Evolutionary conservation across 2,888 invertebrate species (phyloP).

Genomic region (Tanypteryx hageni): DNA sequence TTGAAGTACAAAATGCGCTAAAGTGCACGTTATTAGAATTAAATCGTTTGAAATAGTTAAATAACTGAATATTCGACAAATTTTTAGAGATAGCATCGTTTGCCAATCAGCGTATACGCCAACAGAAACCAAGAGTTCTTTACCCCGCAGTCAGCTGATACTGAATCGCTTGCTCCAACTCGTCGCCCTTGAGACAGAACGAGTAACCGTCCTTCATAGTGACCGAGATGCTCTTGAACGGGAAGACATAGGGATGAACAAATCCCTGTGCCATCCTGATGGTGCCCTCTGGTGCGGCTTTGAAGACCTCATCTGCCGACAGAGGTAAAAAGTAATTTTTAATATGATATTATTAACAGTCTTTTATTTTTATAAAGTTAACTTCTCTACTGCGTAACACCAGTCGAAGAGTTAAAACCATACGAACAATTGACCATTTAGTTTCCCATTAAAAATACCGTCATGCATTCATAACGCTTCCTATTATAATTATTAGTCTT

Average conservation of each 20-base stretch:
- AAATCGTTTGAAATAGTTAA: too few species aligned
- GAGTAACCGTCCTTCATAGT: slow-evolving; percentile 50
- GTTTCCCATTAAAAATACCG: not conserved
- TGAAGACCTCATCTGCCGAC: slow-evolving; percentile 9
- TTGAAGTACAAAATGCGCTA: too few species aligned
- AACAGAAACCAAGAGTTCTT: not conserved
- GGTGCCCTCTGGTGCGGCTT: not conserved
- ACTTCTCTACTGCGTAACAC: not conserved
- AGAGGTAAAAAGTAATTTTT: not conserved
- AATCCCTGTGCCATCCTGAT: slow-evolving; percentile 37
- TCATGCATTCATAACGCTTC: not conserved
- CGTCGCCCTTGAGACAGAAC: not conserved
- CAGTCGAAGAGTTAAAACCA: not conserved
- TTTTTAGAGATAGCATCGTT: too few species aligned
- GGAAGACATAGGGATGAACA: not conserved
- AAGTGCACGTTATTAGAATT: too few species aligned
- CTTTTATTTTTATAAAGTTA: too few species aligned
- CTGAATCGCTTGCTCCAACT: slow-evolving; percentile 27
- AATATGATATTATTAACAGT: slow-evolving; percentile 34
- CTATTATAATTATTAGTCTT: not conserved
- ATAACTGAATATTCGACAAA: too few species aligned
- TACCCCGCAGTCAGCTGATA: slow-evolving; percentile 49
- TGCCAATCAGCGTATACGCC: too few species aligned
- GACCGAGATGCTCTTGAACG: slow-evolving; percentile 40
- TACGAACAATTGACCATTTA: not conserved